Conservation (phyloP, 2,113 vertebrate species). For the Aegithalos caudatus region DNA sequence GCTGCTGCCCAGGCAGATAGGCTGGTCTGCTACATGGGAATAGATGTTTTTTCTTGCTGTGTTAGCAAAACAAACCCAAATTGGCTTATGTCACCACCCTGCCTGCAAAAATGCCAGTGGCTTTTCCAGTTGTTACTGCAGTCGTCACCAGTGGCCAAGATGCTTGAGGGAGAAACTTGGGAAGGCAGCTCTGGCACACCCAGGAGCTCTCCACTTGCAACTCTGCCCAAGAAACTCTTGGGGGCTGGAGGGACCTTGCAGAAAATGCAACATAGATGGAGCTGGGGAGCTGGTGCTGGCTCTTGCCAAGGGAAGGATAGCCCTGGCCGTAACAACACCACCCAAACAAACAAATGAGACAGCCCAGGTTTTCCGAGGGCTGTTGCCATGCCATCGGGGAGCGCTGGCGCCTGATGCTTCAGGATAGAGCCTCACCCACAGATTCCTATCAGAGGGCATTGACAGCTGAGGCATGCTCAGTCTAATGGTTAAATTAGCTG, state of each 20-base stretch:
- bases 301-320: background rate
- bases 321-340: background rate
- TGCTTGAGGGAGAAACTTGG: background rate
- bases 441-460: background rate
- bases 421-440: background rate
- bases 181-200: background rate
- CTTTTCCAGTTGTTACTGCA: background rate
- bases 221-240: background rate
- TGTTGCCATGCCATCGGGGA: background rate
- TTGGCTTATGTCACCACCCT: background rate
- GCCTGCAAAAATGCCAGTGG: background rate
- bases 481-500: conserved; percentile 2
- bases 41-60: background rate
- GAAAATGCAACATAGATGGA: background rate
- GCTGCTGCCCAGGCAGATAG: background rate
- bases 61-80: conserved; percentile 3
- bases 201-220: fast-evolving
- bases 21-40: background rate
- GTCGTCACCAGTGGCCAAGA: background rate
- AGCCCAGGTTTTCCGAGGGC: background rate
- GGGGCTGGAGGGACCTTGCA: background rate
- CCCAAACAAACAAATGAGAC: background rate
- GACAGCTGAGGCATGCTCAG: background rate
- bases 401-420: background rate
- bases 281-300: background rate